phyloP scores from a whole-genome alignment of 2,797 vertebrate species.

The Meriones psammophilus region DNA sequence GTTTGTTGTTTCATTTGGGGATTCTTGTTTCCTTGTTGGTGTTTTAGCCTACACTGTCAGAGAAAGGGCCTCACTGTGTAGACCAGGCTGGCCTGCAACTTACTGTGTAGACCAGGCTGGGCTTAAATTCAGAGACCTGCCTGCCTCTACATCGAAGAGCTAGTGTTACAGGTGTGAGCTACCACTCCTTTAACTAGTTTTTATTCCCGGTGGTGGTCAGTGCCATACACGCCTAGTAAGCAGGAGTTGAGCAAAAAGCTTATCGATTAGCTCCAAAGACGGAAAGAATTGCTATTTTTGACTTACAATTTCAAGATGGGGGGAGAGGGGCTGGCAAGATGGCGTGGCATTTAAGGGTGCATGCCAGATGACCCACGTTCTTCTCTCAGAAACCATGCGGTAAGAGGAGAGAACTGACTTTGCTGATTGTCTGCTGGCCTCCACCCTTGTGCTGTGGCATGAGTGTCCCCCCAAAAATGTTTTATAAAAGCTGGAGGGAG shows the following conservation, averaged over 20 bases:
- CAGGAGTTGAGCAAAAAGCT: not conserved
- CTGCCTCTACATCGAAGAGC: not conserved
- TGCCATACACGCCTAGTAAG: not conserved
- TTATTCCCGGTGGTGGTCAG: not conserved
- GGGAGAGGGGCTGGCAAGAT: not conserved
- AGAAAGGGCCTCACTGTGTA: not conserved
- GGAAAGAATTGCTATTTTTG: slow-evolving; percentile 30
- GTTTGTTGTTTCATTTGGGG: not conserved
- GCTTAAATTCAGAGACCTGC: not conserved
- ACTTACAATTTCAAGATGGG: slow-evolving; percentile 35
- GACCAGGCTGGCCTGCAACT: not conserved
- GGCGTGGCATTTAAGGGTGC: not conserved
- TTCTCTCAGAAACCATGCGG: not conserved
- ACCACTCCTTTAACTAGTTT: not conserved
- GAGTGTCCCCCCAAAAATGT: not conserved
- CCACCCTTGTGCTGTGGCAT: not conserved
- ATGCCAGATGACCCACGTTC: not conserved
- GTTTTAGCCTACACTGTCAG: not conserved
- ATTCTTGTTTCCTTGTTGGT: not conserved
- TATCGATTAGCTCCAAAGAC: slow-evolving; percentile 8
- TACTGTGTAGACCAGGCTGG: not conserved
- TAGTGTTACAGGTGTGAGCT: not conserved
- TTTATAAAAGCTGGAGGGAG: not conserved
- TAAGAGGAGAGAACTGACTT: not conserved
- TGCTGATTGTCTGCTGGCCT: not conserved